Percentiles rank a stretch among this genome's conserved stretches.
Conservation (phyloP, 2,888 invertebrate species). For the Eristalinus aeneus region DNA sequence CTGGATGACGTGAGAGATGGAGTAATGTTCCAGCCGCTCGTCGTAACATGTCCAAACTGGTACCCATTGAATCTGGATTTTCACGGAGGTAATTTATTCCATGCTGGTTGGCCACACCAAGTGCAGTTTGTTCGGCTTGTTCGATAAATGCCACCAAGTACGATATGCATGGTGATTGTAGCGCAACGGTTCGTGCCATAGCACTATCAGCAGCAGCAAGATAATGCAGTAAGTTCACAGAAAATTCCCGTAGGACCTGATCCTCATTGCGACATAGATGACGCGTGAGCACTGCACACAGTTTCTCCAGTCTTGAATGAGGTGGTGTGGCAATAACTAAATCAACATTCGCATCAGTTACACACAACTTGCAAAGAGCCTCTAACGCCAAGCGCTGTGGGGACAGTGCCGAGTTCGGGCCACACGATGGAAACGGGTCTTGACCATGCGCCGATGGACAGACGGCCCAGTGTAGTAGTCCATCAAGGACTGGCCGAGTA, state of each 20-base stretch:
- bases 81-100: constrained; percentile 97
- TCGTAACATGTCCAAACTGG: constrained; percentile 98
- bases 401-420: constrained; percentile 89
- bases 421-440: constrained; percentile 94
- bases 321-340: constrained; percentile 98
- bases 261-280: constrained; percentile 94
- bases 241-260: constrained; percentile 97
- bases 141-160: constrained; percentile 98
- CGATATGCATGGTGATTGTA: constrained; percentile 95
- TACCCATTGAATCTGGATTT: constrained; percentile 99
- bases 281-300: constrained; percentile 94
- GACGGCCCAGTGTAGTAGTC: constrained; percentile 97
- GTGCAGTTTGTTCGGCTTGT: constrained; percentile 96
- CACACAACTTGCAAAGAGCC: constrained; percentile 98
- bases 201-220: constrained; percentile 95
- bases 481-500: constrained; percentile 96
- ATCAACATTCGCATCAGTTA: constrained; percentile 98
- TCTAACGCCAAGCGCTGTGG: constrained; percentile 97
- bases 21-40: constrained; percentile 96
- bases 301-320: constrained; percentile 93
- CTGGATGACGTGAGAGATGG: constrained; percentile 94
- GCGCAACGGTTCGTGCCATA: constrained; percentile 94
- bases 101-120: constrained; percentile 96
- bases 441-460: constrained; percentile 97
- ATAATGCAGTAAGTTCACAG: constrained; percentile 97